Conservation (phyloP, 2,113 vertebrate genomes). For the Ammodytes marinus region DNA sequence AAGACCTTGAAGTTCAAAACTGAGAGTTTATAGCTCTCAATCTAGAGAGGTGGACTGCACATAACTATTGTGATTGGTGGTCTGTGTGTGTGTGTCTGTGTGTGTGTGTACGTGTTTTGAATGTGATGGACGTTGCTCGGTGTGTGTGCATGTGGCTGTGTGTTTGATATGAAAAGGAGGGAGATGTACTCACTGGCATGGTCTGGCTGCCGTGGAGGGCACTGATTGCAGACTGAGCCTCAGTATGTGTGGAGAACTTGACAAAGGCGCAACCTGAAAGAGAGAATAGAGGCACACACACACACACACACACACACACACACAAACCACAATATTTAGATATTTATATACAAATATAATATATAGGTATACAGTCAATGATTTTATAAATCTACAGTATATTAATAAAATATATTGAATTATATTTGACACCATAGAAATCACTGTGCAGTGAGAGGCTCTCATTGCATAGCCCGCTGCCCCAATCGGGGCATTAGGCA, state of each 20-base stretch:
- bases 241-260: slow-evolving; percentile 98
- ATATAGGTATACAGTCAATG: slow-evolving; percentile 54
- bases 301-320: slow-evolving; percentile 20
- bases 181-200: slow-evolving; percentile 94
- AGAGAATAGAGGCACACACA: slow-evolving; percentile 52
- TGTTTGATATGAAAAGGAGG: background rate
- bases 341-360: slow-evolving; percentile 27
- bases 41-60: slow-evolving; percentile 7
- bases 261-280: slow-evolving; percentile 97
- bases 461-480: slow-evolving; percentile 75
- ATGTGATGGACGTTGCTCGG: background rate
- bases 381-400: slow-evolving; percentile 41
- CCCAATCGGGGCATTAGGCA: slow-evolving; percentile 69
- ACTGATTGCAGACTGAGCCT: slow-evolving; percentile 98
- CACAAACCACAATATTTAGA: slow-evolving; percentile 4
- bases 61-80: background rate
- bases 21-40: slow-evolving; percentile 22
- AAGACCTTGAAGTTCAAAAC: slow-evolving; percentile 27
- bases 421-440: slow-evolving; percentile 66
- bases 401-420: slow-evolving; percentile 70
- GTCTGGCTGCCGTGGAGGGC: slow-evolving; percentile 98
- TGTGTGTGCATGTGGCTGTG: background rate
- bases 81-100: slow-evolving; percentile 2
- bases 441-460: slow-evolving; percentile 56
- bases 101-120: slow-evolving; percentile 14